Conservation (phyloP, 1,140 invertebrate genomes). For the Euborellia annulipes region DNA sequence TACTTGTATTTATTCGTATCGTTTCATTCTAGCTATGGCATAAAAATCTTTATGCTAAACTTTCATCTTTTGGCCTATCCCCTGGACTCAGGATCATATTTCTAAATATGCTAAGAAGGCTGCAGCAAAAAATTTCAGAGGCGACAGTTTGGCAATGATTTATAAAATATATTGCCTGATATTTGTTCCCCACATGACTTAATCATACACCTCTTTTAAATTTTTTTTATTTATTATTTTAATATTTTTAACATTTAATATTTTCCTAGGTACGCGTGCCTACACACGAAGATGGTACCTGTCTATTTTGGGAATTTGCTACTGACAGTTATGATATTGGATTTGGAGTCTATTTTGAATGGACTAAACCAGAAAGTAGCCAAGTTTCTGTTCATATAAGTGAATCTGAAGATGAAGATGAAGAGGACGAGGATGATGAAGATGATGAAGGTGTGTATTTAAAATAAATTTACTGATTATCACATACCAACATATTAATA, state of each 20-base stretch:
- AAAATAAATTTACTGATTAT: neutral
- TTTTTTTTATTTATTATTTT: too few relatives aligned
- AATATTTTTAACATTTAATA: neutral
- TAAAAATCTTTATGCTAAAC: too few relatives aligned
- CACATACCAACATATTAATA: too few relatives aligned
- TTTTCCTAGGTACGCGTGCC: slow-evolving; percentile 67
- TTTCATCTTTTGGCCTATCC: too few relatives aligned
- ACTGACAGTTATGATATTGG: slow-evolving; percentile 98
- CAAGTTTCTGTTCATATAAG: slow-evolving; percentile 79
- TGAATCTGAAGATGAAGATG: slow-evolving; percentile 83
- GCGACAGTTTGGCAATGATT: too few relatives aligned
- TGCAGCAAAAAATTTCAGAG: too few relatives aligned
- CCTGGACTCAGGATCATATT: too few relatives aligned
- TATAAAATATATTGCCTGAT: too few relatives aligned
- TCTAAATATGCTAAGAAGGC: too few relatives aligned
- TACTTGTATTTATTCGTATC: too few relatives aligned
- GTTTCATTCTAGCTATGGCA: too few relatives aligned
- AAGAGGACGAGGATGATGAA: slow-evolving; percentile 62
- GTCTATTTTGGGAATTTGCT: slow-evolving; percentile 99
- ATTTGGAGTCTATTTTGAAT: slow-evolving; percentile 98
- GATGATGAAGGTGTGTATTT: slow-evolving; percentile 40
- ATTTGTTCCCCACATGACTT: too few relatives aligned
- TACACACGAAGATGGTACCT: slow-evolving; percentile 84
- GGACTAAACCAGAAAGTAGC: slow-evolving; percentile 71
- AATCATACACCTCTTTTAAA: neutral